These are phyloP conservation scores for Thalassophryne amazonica DNA, from an alignment of 2,797 vertebrate species.

Conservation along the genomic window DNA sequence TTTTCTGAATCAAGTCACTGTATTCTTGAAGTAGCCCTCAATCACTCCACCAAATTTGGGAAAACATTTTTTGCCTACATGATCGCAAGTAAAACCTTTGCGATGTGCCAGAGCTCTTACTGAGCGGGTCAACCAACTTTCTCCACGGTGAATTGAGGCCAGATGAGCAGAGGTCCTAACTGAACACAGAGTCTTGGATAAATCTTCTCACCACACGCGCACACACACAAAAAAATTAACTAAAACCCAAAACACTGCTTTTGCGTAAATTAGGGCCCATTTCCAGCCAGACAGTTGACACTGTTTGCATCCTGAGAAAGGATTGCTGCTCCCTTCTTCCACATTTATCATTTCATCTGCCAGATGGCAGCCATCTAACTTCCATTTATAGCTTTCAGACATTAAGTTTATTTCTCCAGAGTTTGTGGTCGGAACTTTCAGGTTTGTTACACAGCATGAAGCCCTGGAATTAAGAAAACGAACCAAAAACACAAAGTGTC, in stretches of 20 bases:
- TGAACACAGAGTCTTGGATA: constrained; percentile 38
- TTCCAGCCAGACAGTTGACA: constrained; percentile 40
- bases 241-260: constrained; percentile 68
- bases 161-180: constrained; percentile 31
- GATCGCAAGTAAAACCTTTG: too few relatives aligned
- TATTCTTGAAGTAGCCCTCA: too few relatives aligned
- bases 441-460: constrained; percentile 15
- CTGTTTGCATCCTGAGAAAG: constrained; percentile 35
- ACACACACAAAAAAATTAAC: too few relatives aligned
- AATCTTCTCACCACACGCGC: constrained; percentile 46
- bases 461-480: not conserved
- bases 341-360: constrained; percentile 46
- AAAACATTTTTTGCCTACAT: constrained; percentile 22
- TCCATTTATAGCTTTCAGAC: constrained; percentile 44
- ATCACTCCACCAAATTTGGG: too few relatives aligned
- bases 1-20: too few relatives aligned
- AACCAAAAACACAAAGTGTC: constrained; percentile 21
- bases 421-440: constrained; percentile 35
- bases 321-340: constrained; percentile 38
- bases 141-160: constrained; percentile 30
- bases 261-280: constrained; percentile 47
- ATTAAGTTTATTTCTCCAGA: constrained; percentile 52
- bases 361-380: constrained; percentile 33
- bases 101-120: constrained; percentile 20
- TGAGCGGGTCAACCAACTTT: constrained; percentile 63